Conservation (phyloP, 2,888 invertebrate species). For the Exephanes ischioxanthus region DNA sequence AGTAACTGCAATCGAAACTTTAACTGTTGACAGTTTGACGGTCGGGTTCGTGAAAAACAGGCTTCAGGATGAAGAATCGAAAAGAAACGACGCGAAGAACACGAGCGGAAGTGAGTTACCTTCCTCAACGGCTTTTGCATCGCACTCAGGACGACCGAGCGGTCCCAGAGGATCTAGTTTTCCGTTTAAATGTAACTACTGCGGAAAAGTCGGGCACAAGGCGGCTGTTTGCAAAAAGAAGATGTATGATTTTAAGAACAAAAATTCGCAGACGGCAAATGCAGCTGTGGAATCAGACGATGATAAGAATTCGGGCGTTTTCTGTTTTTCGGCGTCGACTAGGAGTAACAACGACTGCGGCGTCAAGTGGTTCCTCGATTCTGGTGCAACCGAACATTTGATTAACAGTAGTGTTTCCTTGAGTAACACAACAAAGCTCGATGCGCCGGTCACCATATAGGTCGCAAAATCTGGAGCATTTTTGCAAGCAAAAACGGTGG, state of each 20-base stretch:
- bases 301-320: not conserved
- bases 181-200: constrained; percentile 55
- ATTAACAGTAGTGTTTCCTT: constrained; percentile 45
- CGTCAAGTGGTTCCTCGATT: constrained; percentile 71
- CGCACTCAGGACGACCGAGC: constrained; percentile 10
- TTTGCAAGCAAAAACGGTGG: constrained; percentile 53
- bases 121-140: constrained; percentile 33
- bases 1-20: constrained; percentile 72
- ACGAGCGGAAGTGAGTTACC: not conserved
- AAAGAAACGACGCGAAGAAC: constrained; percentile 35
- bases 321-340: constrained; percentile 39
- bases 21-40: constrained; percentile 55
- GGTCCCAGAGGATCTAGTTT: constrained; percentile 16
- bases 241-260: constrained; percentile 2
- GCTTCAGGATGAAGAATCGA: constrained; percentile 71
- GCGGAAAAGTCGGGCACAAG: constrained; percentile 56
- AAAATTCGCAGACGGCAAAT: not conserved
- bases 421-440: constrained; percentile 58
- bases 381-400: constrained; percentile 73
- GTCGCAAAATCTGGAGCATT: constrained; percentile 64
- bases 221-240: constrained; percentile 47
- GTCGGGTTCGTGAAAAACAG: constrained; percentile 71
- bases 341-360: constrained; percentile 8
- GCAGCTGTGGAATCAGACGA: constrained; percentile 4
- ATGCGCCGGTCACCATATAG: constrained; percentile 60